A percentile compares a stretch with the other conserved stretches of the same genome.
Evolutionary conservation across 2,888 invertebrate genomes (phyloP).

Genomic region (Rambutsinella grinnellia): DNA sequence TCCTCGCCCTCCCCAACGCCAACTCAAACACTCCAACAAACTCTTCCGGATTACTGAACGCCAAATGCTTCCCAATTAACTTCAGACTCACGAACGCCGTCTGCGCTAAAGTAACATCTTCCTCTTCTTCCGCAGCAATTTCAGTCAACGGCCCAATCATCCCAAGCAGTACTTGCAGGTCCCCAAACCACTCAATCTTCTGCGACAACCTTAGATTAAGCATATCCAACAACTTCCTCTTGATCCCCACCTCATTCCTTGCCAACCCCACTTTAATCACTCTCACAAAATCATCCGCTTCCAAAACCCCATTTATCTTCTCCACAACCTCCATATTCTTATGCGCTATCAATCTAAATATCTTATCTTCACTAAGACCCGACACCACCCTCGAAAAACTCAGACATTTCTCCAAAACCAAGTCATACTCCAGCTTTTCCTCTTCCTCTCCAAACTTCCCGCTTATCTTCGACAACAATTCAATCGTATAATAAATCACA

Average conservation of each 20-base stretch:
- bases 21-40: slow-evolving; percentile 75
- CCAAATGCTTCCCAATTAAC: slow-evolving; percentile 82
- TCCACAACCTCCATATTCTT: slow-evolving; percentile 65
- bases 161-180: slow-evolving; percentile 67
- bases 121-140: slow-evolving; percentile 71
- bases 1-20: slow-evolving; percentile 33
- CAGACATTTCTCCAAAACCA: slow-evolving; percentile 59
- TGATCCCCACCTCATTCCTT: slow-evolving; percentile 57
- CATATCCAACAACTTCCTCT: slow-evolving; percentile 65
- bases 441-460: slow-evolving; percentile 54
- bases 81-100: slow-evolving; percentile 86
- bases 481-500: slow-evolving; percentile 61
- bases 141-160: slow-evolving; percentile 76
- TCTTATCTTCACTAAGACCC: slow-evolving; percentile 58
- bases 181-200: slow-evolving; percentile 66
- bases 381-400: slow-evolving; percentile 56
- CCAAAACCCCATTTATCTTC: slow-evolving; percentile 60
- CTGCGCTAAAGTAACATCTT: slow-evolving; percentile 82
- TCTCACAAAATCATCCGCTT: slow-evolving; percentile 58
- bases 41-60: slow-evolving; percentile 76
- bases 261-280: slow-evolving; percentile 50
- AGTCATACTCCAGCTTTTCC: slow-evolving; percentile 50
- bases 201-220: slow-evolving; percentile 62
- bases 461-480: slow-evolving; percentile 59
- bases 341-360: slow-evolving; percentile 58